A percentile compares a stretch with the other conserved stretches of the same genome.
Evolutionary conservation across 2,888 invertebrate genomes (phyloP).

Genomic region (Zaprionus lineosus): DNA sequence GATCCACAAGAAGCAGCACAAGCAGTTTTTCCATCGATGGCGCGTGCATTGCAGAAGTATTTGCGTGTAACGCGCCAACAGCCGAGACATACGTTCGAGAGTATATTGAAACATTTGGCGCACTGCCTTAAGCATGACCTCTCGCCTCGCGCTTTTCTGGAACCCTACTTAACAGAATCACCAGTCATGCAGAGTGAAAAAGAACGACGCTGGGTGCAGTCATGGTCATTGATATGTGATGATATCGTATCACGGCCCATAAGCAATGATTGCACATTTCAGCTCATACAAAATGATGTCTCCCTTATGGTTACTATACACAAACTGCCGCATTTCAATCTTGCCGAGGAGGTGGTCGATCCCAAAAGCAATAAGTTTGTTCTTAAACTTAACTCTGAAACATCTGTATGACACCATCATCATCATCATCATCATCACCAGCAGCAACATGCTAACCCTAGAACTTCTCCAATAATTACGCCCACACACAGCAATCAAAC

Average conservation of each 20-base stretch:
- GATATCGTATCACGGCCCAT: slow-evolving; percentile 94
- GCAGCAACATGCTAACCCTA: slow-evolving; percentile 3
- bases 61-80: slow-evolving; percentile 97
- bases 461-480: slow-evolving; percentile 64
- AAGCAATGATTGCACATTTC: slow-evolving; percentile 92
- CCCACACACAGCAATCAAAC: slow-evolving; percentile 81
- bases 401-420: slow-evolving; percentile 91
- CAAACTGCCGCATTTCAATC: slow-evolving; percentile 95
- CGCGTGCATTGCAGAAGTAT: slow-evolving; percentile 97
- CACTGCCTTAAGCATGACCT: slow-evolving; percentile 96
- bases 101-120: slow-evolving; percentile 94
- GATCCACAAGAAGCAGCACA: slow-evolving; percentile 98
- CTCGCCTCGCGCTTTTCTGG: slow-evolving; percentile 96
- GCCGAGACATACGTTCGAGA: slow-evolving; percentile 96
- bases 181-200: slow-evolving; percentile 94
- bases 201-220: slow-evolving; percentile 91
- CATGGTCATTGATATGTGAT: slow-evolving; percentile 98
- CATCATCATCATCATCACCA: slow-evolving; percentile 53
- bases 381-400: slow-evolving; percentile 96
- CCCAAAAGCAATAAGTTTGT: slow-evolving; percentile 98
- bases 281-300: slow-evolving; percentile 95
- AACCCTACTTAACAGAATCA: slow-evolving; percentile 93
- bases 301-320: slow-evolving; percentile 94
- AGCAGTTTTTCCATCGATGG: slow-evolving; percentile 98
- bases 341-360: slow-evolving; percentile 97